Base-by-base conservation (phyloP, 1,140 invertebrate genomes). In the Eurosta solidaginis region DNA sequence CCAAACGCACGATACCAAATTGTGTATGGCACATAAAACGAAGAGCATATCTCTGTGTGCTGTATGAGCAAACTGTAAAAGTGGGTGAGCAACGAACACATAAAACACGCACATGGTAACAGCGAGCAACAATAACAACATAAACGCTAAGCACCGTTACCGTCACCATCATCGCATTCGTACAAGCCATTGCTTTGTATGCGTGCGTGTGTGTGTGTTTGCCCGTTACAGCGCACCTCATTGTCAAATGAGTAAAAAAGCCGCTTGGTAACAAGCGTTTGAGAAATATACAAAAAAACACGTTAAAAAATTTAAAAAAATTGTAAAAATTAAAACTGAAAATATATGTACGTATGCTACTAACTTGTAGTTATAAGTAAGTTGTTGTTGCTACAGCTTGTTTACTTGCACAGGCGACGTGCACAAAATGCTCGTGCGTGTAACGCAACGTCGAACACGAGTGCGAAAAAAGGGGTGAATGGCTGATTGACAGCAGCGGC, bases 381-480 rank as follows among this genome's bases (percentile, higher is more conserved):
- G n/a, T n/a, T n/a, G n/a, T n/a, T n/a, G n/a, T n/a, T n/a, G n/a
- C n/a, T n/a, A n/a, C n/a, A n/a, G n/a, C n/a, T n/a, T n/a, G n/a
- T n/a, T n/a, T n/a, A n/a, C n/a, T n/a, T n/a, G n/a, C n/a, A n/a
- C 59, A 68, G 59, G 59, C 59, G 59, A 68, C 59, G 36, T 68
- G 33, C 59, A 68, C 59, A 68, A 68, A 54, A 68, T 40, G 59
- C 59, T 68, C 59, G 59, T 68, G 12, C 12, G 59, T 36, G 59
- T 40, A 68, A 68, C 59, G 59, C 59, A 68, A 68, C 59, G 59
- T n/a, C 59, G n/a, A 36, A 22, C 59, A 68, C 59, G 59, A 68
- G 59, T 40, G 59, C n/a, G n/a, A n/a, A n/a, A n/a, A 68, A 68
- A 68, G 33, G 59, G 59, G 59, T 68, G 59, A 68, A 68, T 68